Conservation (phyloP, 2,888 invertebrate genomes). For the Polydrusus tereticollis region DNA sequence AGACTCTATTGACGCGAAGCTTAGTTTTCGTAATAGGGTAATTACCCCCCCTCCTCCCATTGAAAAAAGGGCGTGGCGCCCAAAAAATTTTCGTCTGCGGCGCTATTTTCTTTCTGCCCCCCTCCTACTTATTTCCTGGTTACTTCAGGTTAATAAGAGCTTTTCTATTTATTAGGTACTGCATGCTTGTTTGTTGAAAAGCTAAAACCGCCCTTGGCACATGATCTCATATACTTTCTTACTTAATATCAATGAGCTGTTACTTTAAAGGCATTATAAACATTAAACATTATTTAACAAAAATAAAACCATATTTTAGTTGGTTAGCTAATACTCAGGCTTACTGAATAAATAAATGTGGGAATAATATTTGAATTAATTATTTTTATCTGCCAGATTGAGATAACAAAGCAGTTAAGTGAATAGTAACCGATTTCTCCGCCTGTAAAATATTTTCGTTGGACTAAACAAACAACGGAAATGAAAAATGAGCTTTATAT, state of each 20-base stretch:
- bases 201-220: no score
- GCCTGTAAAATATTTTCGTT: conserved; percentile 28
- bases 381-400: conserved; percentile 36
- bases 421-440: conserved; percentile 26
- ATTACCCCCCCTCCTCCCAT: no score
- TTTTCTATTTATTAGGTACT: no score
- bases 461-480: conserved; percentile 32
- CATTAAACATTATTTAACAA: conserved; percentile 24
- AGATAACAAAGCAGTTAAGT: conserved; percentile 34
- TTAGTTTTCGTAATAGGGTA: no score
- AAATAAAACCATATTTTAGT: conserved; percentile 30
- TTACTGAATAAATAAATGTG: conserved; percentile 37
- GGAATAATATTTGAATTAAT: conserved; percentile 44
- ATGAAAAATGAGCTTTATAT: conserved; percentile 26
- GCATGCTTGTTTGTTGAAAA: no score
- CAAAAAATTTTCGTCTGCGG: no score
- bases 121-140: no score
- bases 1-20: no score
- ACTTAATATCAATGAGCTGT: neutral
- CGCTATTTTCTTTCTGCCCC: no score
- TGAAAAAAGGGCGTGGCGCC: no score
- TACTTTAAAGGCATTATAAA: conserved; percentile 12
- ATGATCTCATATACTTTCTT: no score
- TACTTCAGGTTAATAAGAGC: no score
- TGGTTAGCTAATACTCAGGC: conserved; percentile 25